Evolutionary conservation across 2,888 invertebrate genomes (phyloP), one percentile per base, ranked within the genome.

Genomic region (Melieria picta): DNA sequence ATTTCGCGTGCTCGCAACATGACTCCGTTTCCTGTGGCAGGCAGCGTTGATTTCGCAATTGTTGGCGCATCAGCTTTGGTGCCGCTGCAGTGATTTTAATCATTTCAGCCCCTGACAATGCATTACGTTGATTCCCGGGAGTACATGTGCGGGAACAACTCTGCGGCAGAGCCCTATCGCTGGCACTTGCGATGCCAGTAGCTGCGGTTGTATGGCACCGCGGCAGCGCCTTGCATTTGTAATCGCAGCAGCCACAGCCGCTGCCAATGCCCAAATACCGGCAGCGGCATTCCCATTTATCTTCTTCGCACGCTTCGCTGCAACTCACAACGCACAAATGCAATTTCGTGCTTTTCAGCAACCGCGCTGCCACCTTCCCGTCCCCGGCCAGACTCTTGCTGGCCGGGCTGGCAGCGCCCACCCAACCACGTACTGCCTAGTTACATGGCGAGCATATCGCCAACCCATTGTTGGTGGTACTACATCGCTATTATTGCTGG

Each of bases 11-110:
- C 5, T 6, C 13, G 42, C 60, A 11, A 9, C 42, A 48, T n/a
- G 4, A 30, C 30, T 30, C 30, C 30, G 30, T 30, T 30, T 30
- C 30, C 30, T 30, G 30, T 30, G 30, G 30, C 30, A 30, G 30
- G 30, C 30, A 30, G 30, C 30, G 30, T 30, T 30, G 30, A 30
- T 30, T 30, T 30, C 30, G 30, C 30, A 52, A 9, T 42, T 42
- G 47, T 16, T 7, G 16, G 45, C n/a, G 56, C 47, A 55, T 30
- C 16, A 42, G 46, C 47, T 57, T 56, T 4, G 30, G 46, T 57
- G 57, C 57, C 72, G 76, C 74, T 71, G 72, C 74, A 75, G 71
- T 73, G 76, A 75, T 74, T 78, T 76, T 76, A 77, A 78, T 77
- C 76, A 78, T 75, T 75, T 76, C 73, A 74, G 65, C 69, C 72